Conservation (phyloP, 2,888 invertebrate genomes). For the Cataglyphis rosenhaueri region DNA sequence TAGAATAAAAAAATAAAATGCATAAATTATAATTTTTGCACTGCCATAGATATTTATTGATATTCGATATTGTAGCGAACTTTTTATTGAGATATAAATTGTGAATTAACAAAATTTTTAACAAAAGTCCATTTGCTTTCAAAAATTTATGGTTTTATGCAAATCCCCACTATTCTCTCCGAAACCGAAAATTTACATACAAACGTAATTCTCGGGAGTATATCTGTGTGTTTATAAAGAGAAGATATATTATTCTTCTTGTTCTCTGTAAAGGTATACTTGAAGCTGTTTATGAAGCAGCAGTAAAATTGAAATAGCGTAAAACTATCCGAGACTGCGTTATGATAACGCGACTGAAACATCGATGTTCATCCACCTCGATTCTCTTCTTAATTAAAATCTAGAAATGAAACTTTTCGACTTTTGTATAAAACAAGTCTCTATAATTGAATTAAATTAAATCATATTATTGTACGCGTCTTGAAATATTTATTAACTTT, state of each 20-base stretch:
- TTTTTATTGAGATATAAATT: constrained; percentile 26
- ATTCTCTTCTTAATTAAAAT: constrained; percentile 39
- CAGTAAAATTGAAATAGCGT: constrained; percentile 7
- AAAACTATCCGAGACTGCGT: constrained; percentile 40
- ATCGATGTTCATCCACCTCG: constrained; percentile 23
- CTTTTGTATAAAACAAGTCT: neutral
- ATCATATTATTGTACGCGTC: neutral
- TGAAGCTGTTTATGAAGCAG: constrained; percentile 54
- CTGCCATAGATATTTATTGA: neutral
- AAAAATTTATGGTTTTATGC: constrained; percentile 65
- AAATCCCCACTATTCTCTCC: constrained; percentile 63
- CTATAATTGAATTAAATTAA: constrained; percentile 16
- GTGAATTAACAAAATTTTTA: constrained; percentile 64
- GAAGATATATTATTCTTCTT: constrained; percentile 64
- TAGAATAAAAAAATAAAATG: neutral
- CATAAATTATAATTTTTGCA: neutral
- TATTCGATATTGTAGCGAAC: neutral
- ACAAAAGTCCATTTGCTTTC: constrained; percentile 48
- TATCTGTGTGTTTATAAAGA: constrained; percentile 44
- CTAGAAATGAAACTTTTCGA: constrained; percentile 18
- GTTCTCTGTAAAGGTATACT: constrained; percentile 50
- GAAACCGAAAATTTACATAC: constrained; percentile 69
- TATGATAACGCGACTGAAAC: constrained; percentile 34
- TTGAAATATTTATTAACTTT: constrained; percentile 27
- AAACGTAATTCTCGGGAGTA: constrained; percentile 66